Base-by-base conservation (phyloP, 2,797 vertebrate species). In the Muscicapa comitata region DNA sequence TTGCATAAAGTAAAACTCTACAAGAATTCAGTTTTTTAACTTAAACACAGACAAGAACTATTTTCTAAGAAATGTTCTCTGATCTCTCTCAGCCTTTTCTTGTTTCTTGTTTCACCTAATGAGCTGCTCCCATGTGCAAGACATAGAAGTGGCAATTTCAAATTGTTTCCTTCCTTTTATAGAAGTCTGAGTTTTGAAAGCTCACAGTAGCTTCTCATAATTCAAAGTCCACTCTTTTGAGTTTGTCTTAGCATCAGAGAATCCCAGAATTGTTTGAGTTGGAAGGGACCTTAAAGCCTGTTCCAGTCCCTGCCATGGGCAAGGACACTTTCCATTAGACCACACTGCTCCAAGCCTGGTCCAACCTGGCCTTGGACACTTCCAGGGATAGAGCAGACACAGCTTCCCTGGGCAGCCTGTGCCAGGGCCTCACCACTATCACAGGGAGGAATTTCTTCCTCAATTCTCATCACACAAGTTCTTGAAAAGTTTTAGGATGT, bases 281-380 rank as follows among this genome's bases (percentile, higher is more conserved):
- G 29, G n/a, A 57, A 57, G 7, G 37, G 9, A 31, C 15, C 15
- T 45, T 58, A 45, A 65, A 77, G 51, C 21, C 13, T 0, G 0
- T 17, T 11, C 28, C n/a, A 63, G 6, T 13, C 13, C 3, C 28
- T 45, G 57, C 14, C 28, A 18, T 4, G 17, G 63, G 43, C 37
- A 63, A 17, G 24, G n/a, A 76, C 57, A 71, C 24, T 10, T 63
- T 26, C 43, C 43, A 31, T 7, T 4, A 17, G 0, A 0, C n/a
- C 24, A 11, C 0, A 0, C 0, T 25, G 19, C 50, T 70, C 63
- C 70, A 48, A 47, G 76, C 2, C 26, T 1, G 0, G 0, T 68
- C 48, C 71, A 70, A 0, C 24, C n/a, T 9, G 19, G n/a, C 28
- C n/a, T 26, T 31, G 71, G 57, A 33, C 37, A 63, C 20, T 40